A percentile compares a stretch with the other conserved stretches of the same genome.
These are phyloP conservation scores for Danio jaintianensis DNA, from an alignment of 2,797 vertebrate genomes.

Conservation along the genomic window DNA sequence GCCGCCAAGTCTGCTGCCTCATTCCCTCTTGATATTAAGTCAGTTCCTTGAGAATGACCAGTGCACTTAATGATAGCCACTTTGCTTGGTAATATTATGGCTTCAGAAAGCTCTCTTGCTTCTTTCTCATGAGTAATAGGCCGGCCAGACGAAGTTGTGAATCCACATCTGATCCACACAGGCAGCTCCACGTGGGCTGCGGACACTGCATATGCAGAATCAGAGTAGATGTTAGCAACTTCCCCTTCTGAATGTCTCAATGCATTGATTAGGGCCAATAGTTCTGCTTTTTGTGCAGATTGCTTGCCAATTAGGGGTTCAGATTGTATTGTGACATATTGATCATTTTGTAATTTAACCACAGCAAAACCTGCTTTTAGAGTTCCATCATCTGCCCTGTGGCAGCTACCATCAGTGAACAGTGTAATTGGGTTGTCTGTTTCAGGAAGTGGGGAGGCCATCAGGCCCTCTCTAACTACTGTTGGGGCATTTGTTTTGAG, in stretches of 20 bases:
- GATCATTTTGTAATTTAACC: neutral
- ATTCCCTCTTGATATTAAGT: neutral
- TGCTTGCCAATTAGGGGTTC: neutral
- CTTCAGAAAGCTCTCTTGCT: conserved; percentile 1
- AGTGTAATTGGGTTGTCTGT: neutral
- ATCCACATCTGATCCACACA: conserved; percentile 16
- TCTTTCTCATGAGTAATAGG: neutral
- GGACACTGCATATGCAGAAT: neutral
- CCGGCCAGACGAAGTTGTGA: neutral
- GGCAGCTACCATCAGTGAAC: neutral
- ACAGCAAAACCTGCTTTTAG: neutral
- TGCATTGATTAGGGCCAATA: neutral
- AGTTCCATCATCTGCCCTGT: neutral
- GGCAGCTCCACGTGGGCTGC: neutral
- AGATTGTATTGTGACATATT: neutral
- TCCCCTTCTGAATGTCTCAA: neutral
- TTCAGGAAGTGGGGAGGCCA: neutral
- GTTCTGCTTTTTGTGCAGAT: conserved; percentile 3
- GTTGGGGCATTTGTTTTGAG: too few relatives aligned
- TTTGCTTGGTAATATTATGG: neutral
- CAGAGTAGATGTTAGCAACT: neutral
- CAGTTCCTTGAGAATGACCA: conserved; percentile 5
- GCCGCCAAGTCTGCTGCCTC: conserved; percentile 4
- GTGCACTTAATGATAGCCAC: conserved; percentile 3
- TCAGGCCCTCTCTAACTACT: neutral